Evolutionary conservation across 2,797 vertebrate genomes (phyloP).

Genomic region (Sebastes steindachneri): DNA sequence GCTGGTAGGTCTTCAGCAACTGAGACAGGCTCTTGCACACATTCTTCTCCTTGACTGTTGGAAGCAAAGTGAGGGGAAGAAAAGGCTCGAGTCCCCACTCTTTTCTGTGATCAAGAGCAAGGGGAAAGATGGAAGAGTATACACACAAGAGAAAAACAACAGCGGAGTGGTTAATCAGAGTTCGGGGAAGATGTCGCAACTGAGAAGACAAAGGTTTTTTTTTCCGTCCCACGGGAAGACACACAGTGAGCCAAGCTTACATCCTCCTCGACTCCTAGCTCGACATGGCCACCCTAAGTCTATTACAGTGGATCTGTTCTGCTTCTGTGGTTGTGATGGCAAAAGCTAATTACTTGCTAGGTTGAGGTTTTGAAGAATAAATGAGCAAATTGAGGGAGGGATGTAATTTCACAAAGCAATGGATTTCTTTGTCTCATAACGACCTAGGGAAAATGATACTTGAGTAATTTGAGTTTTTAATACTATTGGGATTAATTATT

Average conservation of each 20-base stretch:
- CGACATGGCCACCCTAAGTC: slow-evolving; percentile 36
- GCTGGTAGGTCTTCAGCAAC: slow-evolving; percentile 96
- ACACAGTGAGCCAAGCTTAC: slow-evolving; percentile 8
- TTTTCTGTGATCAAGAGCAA: slow-evolving; percentile 85
- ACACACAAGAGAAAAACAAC: slow-evolving; percentile 9
- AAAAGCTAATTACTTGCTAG: slow-evolving; percentile 60
- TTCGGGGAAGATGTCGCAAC: neutral
- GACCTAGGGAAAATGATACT: slow-evolving; percentile 47
- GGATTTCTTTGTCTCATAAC: slow-evolving; percentile 52
- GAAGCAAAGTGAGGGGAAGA: slow-evolving; percentile 94
- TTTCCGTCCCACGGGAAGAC: slow-evolving; percentile 10
- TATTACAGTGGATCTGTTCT: slow-evolving; percentile 56
- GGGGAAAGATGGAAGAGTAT: slow-evolving; percentile 19
- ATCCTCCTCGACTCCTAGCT: slow-evolving; percentile 17
- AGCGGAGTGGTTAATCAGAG: slow-evolving; percentile 18
- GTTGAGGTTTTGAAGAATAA: slow-evolving; percentile 56
- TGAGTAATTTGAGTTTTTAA: slow-evolving; percentile 59
- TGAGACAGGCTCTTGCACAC: slow-evolving; percentile 96
- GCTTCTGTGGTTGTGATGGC: slow-evolving; percentile 49
- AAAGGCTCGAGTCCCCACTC: slow-evolving; percentile 99
- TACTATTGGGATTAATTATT: slow-evolving; percentile 58
- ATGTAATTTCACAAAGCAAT: slow-evolving; percentile 65
- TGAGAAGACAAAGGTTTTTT: slow-evolving; percentile 10
- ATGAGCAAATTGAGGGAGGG: slow-evolving; percentile 51
- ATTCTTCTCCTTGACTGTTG: slow-evolving; percentile 96